These are phyloP conservation scores for Saguinus imperator DNA, from an alignment of 2,113 vertebrate species.

Conservation along the genomic window DNA sequence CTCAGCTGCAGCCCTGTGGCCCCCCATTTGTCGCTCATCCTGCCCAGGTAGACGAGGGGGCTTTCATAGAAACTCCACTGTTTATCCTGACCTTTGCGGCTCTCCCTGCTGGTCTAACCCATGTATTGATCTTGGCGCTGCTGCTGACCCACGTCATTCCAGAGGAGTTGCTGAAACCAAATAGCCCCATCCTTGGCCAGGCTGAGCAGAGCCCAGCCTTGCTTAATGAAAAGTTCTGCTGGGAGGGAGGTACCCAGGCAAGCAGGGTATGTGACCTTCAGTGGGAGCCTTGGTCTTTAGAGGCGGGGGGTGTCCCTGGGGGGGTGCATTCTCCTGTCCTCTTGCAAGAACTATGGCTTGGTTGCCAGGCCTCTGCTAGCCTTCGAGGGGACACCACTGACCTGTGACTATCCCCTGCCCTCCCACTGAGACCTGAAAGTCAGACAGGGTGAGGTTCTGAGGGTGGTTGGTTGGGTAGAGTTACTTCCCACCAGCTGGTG, in stretches of 20 bases:
- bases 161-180: conserved; percentile 25
- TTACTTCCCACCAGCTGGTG: neutral
- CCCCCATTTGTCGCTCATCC: neutral
- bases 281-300: neutral
- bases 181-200: conserved; percentile 47
- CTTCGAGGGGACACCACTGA: neutral
- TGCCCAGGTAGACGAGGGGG: neutral
- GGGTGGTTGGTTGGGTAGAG: neutral
- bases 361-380: neutral
- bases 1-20: neutral
- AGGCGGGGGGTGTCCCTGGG: neutral
- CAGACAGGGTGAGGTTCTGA: neutral
- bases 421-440: neutral
- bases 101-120: neutral
- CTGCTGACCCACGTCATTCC: neutral
- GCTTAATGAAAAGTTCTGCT: neutral
- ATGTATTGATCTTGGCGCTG: conserved; percentile 55
- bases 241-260: neutral
- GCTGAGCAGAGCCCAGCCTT: neutral
- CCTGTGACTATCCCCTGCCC: neutral
- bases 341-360: neutral
- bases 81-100: neutral
- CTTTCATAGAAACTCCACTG: neutral
- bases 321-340: neutral
- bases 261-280: neutral